A percentile compares a stretch with the other conserved stretches of the same genome.
Evolutionary conservation across 2,797 vertebrate species (phyloP).

Genomic region (Pelodytes ibericus): DNA sequence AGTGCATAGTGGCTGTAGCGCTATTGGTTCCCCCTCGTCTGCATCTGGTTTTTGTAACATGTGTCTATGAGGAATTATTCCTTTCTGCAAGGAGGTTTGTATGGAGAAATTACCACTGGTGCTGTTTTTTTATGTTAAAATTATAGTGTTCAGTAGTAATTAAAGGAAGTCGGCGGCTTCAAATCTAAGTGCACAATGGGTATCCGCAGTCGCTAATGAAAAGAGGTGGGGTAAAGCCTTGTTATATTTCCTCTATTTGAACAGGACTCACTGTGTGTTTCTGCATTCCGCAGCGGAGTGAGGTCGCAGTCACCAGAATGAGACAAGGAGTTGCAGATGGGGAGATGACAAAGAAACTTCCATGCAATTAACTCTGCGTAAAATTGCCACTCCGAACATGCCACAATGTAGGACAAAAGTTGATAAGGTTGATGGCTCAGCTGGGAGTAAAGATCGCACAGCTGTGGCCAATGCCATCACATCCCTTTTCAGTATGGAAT

Average conservation of each 20-base stretch:
- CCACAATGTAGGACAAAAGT: conserved; percentile 83
- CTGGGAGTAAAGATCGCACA: conserved; percentile 78
- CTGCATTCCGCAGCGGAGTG: conserved; percentile 19
- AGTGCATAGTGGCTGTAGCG: too few relatives aligned
- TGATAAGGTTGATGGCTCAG: conserved; percentile 84
- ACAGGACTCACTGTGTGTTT: conserved; percentile 29
- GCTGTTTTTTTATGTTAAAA: conserved; percentile 15
- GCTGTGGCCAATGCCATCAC: conserved; percentile 89
- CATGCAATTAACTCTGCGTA: conserved; percentile 84
- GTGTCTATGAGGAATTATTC: too few relatives aligned
- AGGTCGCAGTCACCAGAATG: conserved; percentile 61
- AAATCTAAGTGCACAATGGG: conserved; percentile 9
- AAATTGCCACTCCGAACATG: conserved; percentile 79
- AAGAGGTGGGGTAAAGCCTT: conserved; percentile 3
- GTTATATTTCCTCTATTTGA: conserved; percentile 34
- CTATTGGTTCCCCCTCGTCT: too few relatives aligned
- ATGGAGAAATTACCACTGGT: background rate
- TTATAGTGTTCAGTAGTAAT: conserved; percentile 13
- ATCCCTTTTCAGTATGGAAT: conserved; percentile 84
- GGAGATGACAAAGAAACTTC: conserved; percentile 79
- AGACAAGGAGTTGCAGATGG: conserved; percentile 55
- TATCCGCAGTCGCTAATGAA: background rate
- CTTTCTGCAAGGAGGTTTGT: too few relatives aligned
- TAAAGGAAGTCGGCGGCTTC: background rate
- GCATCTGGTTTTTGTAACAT: too few relatives aligned